phyloP scores from a whole-genome alignment of 2,113 vertebrate genomes.

The Myrmophylax atrothorax region DNA sequence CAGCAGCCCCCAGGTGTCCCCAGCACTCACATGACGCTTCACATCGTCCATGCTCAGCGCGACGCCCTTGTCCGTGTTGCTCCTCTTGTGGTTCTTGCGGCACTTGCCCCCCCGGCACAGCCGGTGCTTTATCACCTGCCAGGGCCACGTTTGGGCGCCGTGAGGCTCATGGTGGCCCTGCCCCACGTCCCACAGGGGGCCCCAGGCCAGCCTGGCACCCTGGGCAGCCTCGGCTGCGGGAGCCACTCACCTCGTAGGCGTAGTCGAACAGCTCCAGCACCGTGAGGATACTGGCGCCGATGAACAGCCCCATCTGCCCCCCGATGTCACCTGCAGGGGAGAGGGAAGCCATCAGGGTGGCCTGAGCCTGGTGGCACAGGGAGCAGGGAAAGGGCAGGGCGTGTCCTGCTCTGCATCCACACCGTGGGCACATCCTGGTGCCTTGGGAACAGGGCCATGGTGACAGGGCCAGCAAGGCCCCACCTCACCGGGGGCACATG shows the following conservation, averaged over 20 bases:
- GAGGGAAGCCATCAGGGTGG: not conserved
- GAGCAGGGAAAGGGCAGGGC: not conserved
- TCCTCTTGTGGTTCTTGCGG: conserved; percentile 91
- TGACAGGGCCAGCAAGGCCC: rapidly evolving
- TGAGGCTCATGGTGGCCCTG: rapidly evolving
- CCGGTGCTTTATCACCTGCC: conserved; percentile 93
- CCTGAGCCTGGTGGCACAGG: rapidly evolving
- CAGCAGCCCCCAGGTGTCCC: not conserved
- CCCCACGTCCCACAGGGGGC: rapidly evolving
- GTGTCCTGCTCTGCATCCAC: not conserved
- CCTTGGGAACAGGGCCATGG: rapidly evolving
- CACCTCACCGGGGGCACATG: rapidly evolving
- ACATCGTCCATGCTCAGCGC: conserved; percentile 96
- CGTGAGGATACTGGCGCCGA: conserved; percentile 95
- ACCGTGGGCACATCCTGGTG: rapidly evolving
- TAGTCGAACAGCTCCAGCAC: conserved; percentile 97
- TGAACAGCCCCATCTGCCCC: conserved; percentile 98
- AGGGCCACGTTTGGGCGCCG: not conserved
- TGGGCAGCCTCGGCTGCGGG: rapidly evolving
- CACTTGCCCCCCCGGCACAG: conserved; percentile 87
- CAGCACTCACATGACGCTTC: conserved; percentile 91
- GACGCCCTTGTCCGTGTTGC: conserved; percentile 92
- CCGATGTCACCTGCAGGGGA: conserved; percentile 90
- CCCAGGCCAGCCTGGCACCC: not conserved
- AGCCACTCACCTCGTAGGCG: conserved; percentile 89